Conservation (phyloP, 2,888 invertebrate species). For the Cryptocheilus praepositus region DNA sequence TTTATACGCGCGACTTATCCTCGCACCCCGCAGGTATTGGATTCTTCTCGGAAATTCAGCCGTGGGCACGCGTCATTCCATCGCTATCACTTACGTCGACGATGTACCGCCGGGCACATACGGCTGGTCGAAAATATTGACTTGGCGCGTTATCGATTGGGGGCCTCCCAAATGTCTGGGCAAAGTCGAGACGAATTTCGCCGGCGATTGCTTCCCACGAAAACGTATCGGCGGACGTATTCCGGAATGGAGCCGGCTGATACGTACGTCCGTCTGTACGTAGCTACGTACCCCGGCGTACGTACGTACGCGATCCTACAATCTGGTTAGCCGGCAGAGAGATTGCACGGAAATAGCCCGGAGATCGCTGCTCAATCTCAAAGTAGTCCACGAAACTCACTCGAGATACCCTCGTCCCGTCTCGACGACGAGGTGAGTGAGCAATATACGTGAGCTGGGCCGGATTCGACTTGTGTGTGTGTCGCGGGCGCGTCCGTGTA, state of each 20-base stretch:
- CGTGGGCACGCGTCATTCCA: no score
- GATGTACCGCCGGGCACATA: no score
- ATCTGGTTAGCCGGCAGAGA: conserved; percentile 64
- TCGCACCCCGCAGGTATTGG: no score
- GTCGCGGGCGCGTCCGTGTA: background rate
- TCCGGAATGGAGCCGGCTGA: conserved; percentile 18
- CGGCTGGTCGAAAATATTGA: no score
- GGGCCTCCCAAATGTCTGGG: no score
- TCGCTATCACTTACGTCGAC: no score
- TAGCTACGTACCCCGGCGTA: no score
- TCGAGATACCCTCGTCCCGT: conserved; percentile 19
- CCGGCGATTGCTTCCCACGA: conserved; percentile 29
- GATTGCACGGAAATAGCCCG: conserved; percentile 68
- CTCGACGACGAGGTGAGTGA: background rate
- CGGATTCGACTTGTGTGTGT: background rate
- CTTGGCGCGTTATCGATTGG: no score
- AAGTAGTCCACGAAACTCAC: conserved; percentile 44
- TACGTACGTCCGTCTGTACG: conserved; percentile 23
- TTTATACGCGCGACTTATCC: no score
- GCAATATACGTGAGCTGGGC: no score
- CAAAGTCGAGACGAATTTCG: conserved; percentile 32
- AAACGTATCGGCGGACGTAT: conserved; percentile 34
- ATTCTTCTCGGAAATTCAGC: no score
- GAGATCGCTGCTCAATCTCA: conserved; percentile 58
- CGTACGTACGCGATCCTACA: conserved; percentile 38